Evolutionary conservation across 2,113 vertebrate species (phyloP).

Genomic region (Cinclus mexicanus): DNA sequence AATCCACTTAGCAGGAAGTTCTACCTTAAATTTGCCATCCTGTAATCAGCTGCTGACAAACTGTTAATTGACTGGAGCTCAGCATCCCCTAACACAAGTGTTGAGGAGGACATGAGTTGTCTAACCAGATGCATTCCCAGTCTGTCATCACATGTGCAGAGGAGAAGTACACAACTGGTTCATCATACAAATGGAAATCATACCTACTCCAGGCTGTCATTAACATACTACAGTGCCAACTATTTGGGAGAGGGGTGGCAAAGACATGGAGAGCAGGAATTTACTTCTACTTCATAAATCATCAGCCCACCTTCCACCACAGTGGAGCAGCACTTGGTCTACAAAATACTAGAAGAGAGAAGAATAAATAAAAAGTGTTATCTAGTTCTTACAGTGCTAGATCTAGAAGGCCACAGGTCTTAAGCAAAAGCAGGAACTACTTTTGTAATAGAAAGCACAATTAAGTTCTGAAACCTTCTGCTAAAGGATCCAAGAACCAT

Average conservation of each 20-base stretch:
- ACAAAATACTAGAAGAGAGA: background rate
- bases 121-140: background rate
- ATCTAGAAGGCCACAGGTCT: background rate
- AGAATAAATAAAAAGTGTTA: background rate
- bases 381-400: background rate
- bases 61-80: conserved; percentile 27
- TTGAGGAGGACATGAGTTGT: background rate
- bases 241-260: background rate
- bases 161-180: conserved; percentile 34
- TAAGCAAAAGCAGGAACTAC: background rate
- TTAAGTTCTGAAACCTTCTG: background rate
- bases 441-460: background rate
- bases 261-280: background rate
- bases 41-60: conserved; percentile 51
- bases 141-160: background rate
- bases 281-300: background rate
- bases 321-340: background rate
- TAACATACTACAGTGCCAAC: background rate
- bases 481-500: background rate
- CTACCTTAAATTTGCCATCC: background rate
- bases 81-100: conserved; percentile 42
- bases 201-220: conserved; percentile 40
- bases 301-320: background rate
- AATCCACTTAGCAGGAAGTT: background rate
- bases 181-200: background rate